These are phyloP conservation scores for Thelaira solivaga DNA, from an alignment of 2,888 invertebrate genomes.

Conservation along the genomic window DNA sequence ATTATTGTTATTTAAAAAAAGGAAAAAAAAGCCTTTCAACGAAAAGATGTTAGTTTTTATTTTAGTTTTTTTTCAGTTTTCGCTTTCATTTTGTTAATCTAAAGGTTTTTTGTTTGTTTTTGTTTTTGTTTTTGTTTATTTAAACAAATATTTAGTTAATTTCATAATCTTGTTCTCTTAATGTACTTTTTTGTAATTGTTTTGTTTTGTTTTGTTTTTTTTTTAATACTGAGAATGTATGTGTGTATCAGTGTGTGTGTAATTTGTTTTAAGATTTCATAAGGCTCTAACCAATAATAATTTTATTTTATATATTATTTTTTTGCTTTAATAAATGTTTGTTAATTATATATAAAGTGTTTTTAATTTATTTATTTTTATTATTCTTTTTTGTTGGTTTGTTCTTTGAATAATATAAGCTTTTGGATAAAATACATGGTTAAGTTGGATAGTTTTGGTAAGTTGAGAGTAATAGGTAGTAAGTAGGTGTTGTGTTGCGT, in stretches of 20 bases:
- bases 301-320: constrained; percentile 37
- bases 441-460: not conserved
- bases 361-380: too few relatives aligned
- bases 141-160: too few relatives aligned
- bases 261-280: not conserved
- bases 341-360: constrained; percentile 26
- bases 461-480: too few relatives aligned
- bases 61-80: constrained; percentile 2
- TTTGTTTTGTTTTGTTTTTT: too few relatives aligned
- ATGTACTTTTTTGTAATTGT: too few relatives aligned
- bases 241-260: not conserved
- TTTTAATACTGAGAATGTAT: too few relatives aligned
- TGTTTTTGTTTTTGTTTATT: constrained; percentile 22
- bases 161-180: too few relatives aligned
- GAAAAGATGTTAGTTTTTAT: constrained; percentile 23
- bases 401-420: constrained; percentile 16
- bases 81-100: not conserved
- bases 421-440: constrained; percentile 30
- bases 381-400: not conserved
- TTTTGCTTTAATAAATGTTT: too few relatives aligned
- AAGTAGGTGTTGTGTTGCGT: not conserved
- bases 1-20: constrained; percentile 19
- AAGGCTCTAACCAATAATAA: too few relatives aligned
- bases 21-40: constrained; percentile 43
- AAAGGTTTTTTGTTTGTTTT: constrained; percentile 10